phyloP scores from a whole-genome alignment of 2,797 vertebrate genomes.

The Gouania willdenowi region DNA sequence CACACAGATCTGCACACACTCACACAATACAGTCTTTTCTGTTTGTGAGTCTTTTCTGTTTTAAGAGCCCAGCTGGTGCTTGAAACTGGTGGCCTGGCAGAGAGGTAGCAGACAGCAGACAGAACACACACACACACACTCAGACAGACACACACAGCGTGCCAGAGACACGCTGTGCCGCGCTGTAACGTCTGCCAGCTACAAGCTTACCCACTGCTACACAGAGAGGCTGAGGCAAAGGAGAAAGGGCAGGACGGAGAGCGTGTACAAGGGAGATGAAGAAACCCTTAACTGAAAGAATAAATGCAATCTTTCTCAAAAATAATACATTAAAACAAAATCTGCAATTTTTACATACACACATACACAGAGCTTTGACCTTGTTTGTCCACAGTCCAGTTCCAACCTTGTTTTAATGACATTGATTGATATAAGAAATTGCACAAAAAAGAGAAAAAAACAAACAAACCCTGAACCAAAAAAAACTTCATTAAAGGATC shows the following conservation, averaged over 20 bases:
- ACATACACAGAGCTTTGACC: no score
- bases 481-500: no score
- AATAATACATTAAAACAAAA: no score
- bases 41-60: conserved; percentile 59
- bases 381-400: no score
- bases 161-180: conserved; percentile 58
- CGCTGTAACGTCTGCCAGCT: conserved; percentile 53
- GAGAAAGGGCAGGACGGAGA: conserved; percentile 24
- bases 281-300: no score
- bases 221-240: conserved; percentile 35
- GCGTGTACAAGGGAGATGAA: conserved; percentile 5
- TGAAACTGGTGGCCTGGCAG: conserved; percentile 68
- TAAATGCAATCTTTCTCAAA: no score
- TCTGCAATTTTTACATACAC: no score
- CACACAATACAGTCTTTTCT: conserved; percentile 66
- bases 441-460: no score
- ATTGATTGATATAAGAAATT: no score
- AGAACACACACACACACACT: conserved; percentile 26
- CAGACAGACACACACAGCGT: conserved; percentile 18
- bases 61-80: conserved; percentile 75
- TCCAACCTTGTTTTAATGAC: no score
- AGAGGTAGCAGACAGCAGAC: conserved; percentile 52
- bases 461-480: no score
- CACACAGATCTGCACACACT: conserved; percentile 8
- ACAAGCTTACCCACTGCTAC: conserved; percentile 49